phyloP scores from a whole-genome alignment of 2,797 vertebrate genomes.

The Pachyuromys duprasi region DNA sequence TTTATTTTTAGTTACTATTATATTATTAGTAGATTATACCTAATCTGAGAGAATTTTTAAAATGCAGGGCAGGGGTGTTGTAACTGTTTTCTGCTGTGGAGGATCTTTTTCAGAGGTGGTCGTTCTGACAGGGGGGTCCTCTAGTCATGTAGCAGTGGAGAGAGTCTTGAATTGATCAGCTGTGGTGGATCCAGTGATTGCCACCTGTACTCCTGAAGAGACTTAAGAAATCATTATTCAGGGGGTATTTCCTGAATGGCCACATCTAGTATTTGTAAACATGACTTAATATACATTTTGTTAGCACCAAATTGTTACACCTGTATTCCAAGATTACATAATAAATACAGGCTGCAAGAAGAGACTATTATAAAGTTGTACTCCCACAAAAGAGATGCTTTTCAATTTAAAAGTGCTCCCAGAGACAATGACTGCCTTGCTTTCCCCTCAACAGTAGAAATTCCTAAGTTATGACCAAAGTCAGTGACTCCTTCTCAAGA shows the following conservation, averaged over 20 bases:
- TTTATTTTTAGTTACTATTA: background rate
- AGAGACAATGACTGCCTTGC: background rate
- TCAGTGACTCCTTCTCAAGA: background rate
- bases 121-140: background rate
- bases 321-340: background rate
- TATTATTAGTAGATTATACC: background rate
- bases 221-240: background rate
- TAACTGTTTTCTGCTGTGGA: background rate
- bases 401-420: background rate
- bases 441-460: background rate
- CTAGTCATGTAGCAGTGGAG: background rate
- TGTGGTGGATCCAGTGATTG: background rate
- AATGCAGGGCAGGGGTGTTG: background rate
- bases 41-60: background rate
- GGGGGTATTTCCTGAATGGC: background rate
- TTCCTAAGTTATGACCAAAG: background rate
- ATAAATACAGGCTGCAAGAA: background rate
- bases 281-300: background rate
- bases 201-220: background rate
- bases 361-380: background rate
- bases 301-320: background rate
- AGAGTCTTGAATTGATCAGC: background rate
- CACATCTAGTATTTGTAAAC: background rate
- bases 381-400: too few species aligned
- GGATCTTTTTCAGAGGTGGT: background rate